phyloP scores from a whole-genome alignment of 1,140 invertebrate genomes.

The Drosophila lacertosa region DNA sequence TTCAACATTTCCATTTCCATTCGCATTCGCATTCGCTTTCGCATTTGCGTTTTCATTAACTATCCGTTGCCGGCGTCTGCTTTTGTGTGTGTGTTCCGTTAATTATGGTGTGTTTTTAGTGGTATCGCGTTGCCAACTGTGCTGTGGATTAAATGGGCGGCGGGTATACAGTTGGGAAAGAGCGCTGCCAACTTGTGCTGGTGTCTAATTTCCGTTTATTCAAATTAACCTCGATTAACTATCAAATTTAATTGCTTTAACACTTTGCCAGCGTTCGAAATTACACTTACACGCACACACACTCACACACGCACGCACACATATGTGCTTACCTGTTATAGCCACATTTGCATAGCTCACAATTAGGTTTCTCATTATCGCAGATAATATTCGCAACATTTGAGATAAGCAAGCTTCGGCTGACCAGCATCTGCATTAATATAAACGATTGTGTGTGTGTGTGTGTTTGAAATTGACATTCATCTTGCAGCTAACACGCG shows the following conservation, averaged over 20 bases:
- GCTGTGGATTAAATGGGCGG: not conserved
- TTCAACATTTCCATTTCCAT: not conserved
- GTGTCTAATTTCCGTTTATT: constrained; percentile 76
- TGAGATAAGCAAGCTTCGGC: constrained; percentile 58
- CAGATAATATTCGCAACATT: constrained; percentile 78
- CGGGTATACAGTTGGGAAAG: not conserved
- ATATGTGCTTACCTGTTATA: constrained; percentile 28
- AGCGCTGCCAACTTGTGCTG: constrained; percentile 22
- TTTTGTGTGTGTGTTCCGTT: constrained; percentile 9
- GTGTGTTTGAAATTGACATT: constrained; percentile 47
- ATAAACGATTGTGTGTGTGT: constrained; percentile 35
- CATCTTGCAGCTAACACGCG: constrained; percentile 23
- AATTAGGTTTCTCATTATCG: constrained; percentile 80
- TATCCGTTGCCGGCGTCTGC: constrained; percentile 13
- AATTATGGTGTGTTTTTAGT: constrained; percentile 9
- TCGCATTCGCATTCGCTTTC: constrained; percentile 9
- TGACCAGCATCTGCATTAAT: constrained; percentile 57
- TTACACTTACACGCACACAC: constrained; percentile 7
- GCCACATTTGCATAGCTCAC: constrained; percentile 72
- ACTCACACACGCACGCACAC: constrained; percentile 25
- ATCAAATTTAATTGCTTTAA: constrained; percentile 75
- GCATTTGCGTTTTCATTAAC: constrained; percentile 14
- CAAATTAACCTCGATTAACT: constrained; percentile 68
- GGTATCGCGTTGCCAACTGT: constrained; percentile 23
- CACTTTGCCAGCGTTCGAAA: constrained; percentile 55